These are phyloP conservation scores for Cariama cristata DNA, from an alignment of 2,113 vertebrate species.

Conservation along the genomic window DNA sequence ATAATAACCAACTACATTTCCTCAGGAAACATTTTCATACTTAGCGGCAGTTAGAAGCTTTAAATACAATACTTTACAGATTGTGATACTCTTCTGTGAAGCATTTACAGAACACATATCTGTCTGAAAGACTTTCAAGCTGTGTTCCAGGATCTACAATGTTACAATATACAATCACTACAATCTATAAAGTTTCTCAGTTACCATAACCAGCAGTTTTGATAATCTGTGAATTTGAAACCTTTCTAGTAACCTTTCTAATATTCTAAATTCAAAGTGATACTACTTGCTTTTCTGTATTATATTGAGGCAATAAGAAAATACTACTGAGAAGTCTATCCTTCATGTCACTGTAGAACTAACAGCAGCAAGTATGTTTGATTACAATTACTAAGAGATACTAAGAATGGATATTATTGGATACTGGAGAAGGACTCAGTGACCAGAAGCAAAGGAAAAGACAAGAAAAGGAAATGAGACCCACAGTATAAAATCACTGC, in stretches of 20 bases:
- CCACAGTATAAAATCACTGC: background rate
- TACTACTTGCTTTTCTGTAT: background rate
- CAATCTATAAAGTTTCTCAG: background rate
- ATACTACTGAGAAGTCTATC: background rate
- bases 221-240: background rate
- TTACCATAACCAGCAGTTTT: background rate
- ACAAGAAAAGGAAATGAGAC: background rate
- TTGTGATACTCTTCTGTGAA: background rate
- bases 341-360: background rate
- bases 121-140: background rate
- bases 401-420: background rate
- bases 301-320: background rate
- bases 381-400: background rate
- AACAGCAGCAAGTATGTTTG: background rate
- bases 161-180: background rate
- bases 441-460: background rate
- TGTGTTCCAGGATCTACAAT: background rate
- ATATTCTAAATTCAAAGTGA: background rate
- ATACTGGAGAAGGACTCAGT: background rate
- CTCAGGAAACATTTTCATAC: constrained; percentile 52
- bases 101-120: background rate
- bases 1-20: constrained; percentile 50
- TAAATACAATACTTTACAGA: constrained; percentile 16
- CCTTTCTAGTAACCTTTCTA: background rate
- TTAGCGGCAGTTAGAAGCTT: constrained; percentile 1